Evolutionary conservation across 2,888 invertebrate species (phyloP), one percentile per base, ranked within the genome.

Genomic region (Tubulanus polymorphus): DNA sequence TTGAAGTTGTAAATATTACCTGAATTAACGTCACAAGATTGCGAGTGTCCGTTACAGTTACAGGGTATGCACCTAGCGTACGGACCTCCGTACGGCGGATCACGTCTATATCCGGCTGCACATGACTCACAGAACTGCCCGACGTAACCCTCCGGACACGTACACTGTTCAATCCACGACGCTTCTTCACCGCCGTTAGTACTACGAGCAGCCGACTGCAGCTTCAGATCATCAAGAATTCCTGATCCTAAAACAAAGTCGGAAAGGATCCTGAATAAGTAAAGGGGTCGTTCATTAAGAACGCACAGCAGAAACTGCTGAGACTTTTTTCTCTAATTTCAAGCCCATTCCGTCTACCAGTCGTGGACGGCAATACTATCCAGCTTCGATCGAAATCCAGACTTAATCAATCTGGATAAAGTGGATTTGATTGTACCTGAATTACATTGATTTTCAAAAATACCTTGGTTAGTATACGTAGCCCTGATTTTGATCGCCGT

Each of bases 61-160:
- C 99, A 99, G 6, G 93, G 92, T 32, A 96, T 89, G 75, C 99
- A 99, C 1, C 87, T 86, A 62, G 92, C 90, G 74, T 95, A 94
- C 0, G 94, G 90, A 1, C 96, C 96, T 0, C 95, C 93, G 63
- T 88, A 87, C 0, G 91, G 88, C 0, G 92, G 91, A 63, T 91
- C 91, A 66, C 97, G 92, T 48, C 93, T 87, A 76, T 86, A 99
- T 1, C 96, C 96, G 0, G 95, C 91, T 0, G 90, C 91, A 75
- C 99, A 99, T 1, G 93, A 93, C 79, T 99, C 97, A 73, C 99
- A 99, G 78, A 91, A 95, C 79, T 96, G 94, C 0, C 96, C 93
- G 0, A 93, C 86, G 65, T 81, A 81, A n/a, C 73, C 73, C 15
- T 66, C 64, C 0, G 74, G 74, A 72, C 97, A 97, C 1, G 88